phyloP scores from a whole-genome alignment of 1,140 invertebrate genomes.

The Drosophila kepulauana region DNA sequence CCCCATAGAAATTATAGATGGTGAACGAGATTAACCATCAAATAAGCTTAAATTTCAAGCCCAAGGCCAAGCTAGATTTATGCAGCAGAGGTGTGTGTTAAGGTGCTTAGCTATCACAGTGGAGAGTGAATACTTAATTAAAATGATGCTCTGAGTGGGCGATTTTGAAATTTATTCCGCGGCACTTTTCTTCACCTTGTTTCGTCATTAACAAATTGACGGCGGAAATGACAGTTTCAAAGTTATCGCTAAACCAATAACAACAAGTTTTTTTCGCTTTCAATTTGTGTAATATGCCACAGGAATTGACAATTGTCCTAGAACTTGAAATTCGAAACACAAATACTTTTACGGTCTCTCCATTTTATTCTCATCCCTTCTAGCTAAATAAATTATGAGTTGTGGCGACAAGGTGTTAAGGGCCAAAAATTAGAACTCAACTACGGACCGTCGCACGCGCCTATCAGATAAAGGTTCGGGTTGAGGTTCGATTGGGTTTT shows the following conservation, averaged over 20 bases:
- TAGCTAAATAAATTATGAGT: slow-evolving; percentile 67
- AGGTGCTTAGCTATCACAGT: not conserved
- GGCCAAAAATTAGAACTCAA: slow-evolving; percentile 51
- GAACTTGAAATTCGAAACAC: slow-evolving; percentile 26
- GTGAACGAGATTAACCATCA: slow-evolving; percentile 1
- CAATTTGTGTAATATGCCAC: slow-evolving; percentile 42
- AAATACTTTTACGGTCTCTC: slow-evolving; percentile 49
- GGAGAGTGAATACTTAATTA: not conserved
- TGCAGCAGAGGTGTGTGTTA: slow-evolving; percentile 1
- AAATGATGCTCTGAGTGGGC: too few species aligned
- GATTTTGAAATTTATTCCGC: too few species aligned
- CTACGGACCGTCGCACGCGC: slow-evolving; percentile 51
- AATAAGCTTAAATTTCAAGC: slow-evolving; percentile 15
- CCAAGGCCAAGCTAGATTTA: slow-evolving; percentile 25
- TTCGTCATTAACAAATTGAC: not conserved
- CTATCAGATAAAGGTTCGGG: slow-evolving; percentile 60
- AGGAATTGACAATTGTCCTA: slow-evolving; percentile 54
- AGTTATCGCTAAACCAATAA: slow-evolving; percentile 46
- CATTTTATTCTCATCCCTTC: slow-evolving; percentile 12
- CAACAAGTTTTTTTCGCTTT: slow-evolving; percentile 56
- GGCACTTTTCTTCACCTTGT: too few species aligned
- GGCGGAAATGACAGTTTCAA: not conserved
- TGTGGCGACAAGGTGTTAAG: slow-evolving; percentile 48
- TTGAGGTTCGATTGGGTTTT: not conserved
- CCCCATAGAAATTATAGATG: not conserved